Base-by-base conservation (phyloP, 2,888 invertebrate genomes). In the Steinernema scapterisci region DNA sequence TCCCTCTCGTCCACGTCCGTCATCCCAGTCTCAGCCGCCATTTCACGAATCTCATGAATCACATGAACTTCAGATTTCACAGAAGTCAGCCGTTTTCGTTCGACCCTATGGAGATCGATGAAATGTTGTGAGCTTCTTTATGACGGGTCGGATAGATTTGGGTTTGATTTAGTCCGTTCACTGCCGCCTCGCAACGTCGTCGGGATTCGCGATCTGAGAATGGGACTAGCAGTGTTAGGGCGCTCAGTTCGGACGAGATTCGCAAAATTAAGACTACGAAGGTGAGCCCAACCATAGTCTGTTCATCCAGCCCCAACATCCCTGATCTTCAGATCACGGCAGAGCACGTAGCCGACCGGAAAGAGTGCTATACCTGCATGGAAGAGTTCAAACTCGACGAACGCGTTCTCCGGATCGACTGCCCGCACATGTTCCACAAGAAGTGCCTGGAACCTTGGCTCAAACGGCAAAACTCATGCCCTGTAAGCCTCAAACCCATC, bases 361-460 rank as follows among this genome's bases (percentile, higher is more conserved):
- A 76, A 0, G 82, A 83, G 75, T 83, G 83, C 74, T 78, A 81
- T 13, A 81, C 81, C 3, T 83, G 83, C 75, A 80, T 83, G 70
- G 83, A 82, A 23, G 77, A 74, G 0, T 83, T 80, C 77, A 77
- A 75, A 13, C 46, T 79, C 21, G 78, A 74, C 45, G 82, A 81
- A 44, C 70, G 75, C 6, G 82, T 81, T 27, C 79, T 77, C 5
- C 71, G 71, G 0, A 77, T 82, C 45, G 76, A 77, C 56, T 82
- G 82, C 54, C 73, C 74, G 16, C 82, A 82, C 73, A 79, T 82
- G 13, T 82, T 82, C 76, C 82, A 82, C 73, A 74, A 75, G 25
- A 77, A 79, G 31, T 82, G 82, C 70, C 77, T 82, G 21, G 79
- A 78, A 51, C 82, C 82, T 13, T 82, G 82, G 82, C 73, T 82